Conservation (phyloP, 1,140 invertebrate genomes). For the Battus philenor region DNA sequence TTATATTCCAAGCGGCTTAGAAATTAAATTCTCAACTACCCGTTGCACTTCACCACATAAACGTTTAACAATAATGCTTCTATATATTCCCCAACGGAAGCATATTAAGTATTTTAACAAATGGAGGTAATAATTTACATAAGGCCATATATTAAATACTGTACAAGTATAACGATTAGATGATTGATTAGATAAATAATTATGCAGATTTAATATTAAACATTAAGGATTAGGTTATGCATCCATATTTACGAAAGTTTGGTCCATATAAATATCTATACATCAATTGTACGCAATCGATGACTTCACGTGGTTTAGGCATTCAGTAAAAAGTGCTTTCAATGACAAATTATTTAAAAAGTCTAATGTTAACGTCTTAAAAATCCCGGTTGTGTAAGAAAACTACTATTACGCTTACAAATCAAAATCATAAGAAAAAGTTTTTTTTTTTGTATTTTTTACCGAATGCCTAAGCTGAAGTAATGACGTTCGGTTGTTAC, state of each 20-base stretch:
- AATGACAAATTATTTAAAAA: constrained; percentile 5
- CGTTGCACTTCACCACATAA: constrained; percentile 34
- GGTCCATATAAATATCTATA: constrained; percentile 74
- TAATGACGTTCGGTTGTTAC: constrained; percentile 65
- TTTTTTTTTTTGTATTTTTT: no score
- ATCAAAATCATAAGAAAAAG: no score
- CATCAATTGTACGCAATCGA: constrained; percentile 51
- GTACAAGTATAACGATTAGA: constrained; percentile 71
- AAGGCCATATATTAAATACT: constrained; percentile 73
- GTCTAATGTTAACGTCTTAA: no score
- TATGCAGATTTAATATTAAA: constrained; percentile 62
- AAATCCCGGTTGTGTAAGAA: no score
- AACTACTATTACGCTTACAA: no score
- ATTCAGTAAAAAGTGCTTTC: constrained; percentile 6
- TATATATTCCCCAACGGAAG: constrained; percentile 53
- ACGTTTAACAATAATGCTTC: constrained; percentile 36
- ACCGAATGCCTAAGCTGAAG: constrained; percentile 56
- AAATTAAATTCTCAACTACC: constrained; percentile 40
- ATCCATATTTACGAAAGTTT: constrained; percentile 71
- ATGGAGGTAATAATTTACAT: constrained; percentile 70
- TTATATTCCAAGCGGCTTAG: constrained; percentile 32
- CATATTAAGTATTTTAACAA: constrained; percentile 52
- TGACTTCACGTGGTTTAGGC: constrained; percentile 42
- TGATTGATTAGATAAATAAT: constrained; percentile 71
- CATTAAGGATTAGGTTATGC: constrained; percentile 64